Conservation (phyloP, 1,140 invertebrate species). For the Euglossa dilemma region DNA sequence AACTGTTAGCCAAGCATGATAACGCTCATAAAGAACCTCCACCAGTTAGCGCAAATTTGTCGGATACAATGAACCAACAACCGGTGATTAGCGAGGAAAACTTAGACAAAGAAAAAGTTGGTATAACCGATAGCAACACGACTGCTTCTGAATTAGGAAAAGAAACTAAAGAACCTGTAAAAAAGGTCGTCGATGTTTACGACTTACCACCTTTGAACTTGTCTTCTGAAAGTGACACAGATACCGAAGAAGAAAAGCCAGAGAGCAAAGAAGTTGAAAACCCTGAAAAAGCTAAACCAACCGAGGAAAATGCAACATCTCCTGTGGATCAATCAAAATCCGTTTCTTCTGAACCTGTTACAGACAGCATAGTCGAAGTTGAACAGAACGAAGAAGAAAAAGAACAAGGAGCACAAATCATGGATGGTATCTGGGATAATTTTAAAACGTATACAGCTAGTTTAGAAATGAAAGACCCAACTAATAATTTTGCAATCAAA, state of each 20-base stretch:
- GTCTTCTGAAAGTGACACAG: constrained; percentile 90
- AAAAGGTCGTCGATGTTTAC: constrained; percentile 84
- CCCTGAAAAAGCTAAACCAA: constrained; percentile 20
- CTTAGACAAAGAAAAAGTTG: neutral
- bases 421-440: constrained; percentile 92
- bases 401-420: constrained; percentile 78
- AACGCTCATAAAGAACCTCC: constrained; percentile 82
- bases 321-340: neutral
- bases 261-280: constrained; percentile 44
- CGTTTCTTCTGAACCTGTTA: constrained; percentile 21
- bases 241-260: constrained; percentile 82
- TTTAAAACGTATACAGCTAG: constrained; percentile 88
- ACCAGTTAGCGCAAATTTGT: neutral
- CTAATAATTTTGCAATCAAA: constrained; percentile 42
- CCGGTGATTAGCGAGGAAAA: constrained; percentile 10
- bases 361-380: constrained; percentile 70
- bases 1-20: constrained; percentile 88
- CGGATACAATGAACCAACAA: neutral
- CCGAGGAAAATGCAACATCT: constrained; percentile 23
- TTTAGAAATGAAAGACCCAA: constrained; percentile 78
- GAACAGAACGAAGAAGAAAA: constrained; percentile 81
- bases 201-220: constrained; percentile 91
- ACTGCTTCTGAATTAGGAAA: neutral
- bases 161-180: constrained; percentile 71
- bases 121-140: neutral